Evolutionary conservation across 1,140 invertebrate genomes (phyloP).

Genomic region (Bombus breviceps): DNA sequence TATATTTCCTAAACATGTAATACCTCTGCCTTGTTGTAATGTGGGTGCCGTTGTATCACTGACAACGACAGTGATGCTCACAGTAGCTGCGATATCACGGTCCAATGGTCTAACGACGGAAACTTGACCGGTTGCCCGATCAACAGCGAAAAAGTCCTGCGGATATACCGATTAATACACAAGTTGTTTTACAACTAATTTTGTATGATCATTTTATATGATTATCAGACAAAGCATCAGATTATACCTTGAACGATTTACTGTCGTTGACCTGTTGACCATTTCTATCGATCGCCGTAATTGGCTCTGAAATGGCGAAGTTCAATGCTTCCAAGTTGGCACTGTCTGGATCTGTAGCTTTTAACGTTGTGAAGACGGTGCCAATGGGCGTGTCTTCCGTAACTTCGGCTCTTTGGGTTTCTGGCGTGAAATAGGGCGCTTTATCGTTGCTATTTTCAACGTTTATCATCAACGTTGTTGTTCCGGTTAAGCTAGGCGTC

Average conservation of each 20-base stretch:
- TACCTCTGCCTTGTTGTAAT: conserved; percentile 90
- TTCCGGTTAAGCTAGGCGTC: conserved; percentile 90
- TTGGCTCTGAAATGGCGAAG: conserved; percentile 88
- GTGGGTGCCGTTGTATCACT: conserved; percentile 91
- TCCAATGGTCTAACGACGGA: conserved; percentile 86
- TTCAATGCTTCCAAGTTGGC: conserved; percentile 86
- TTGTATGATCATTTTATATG: too few species aligned
- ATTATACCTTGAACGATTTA: conserved; percentile 76
- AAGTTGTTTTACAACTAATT: too few species aligned
- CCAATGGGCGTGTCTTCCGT: conserved; percentile 90
- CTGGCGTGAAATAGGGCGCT: conserved; percentile 92
- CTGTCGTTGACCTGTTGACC: conserved; percentile 87
- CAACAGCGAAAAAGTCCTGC: conserved; percentile 89
- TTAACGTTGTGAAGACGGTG: conserved; percentile 88
- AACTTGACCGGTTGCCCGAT: conserved; percentile 88
- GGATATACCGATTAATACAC: conserved; percentile 64
- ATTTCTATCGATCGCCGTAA: conserved; percentile 91
- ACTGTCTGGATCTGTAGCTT: conserved; percentile 92
- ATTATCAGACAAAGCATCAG: neutral
- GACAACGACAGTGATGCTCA: conserved; percentile 90
- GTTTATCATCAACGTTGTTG: conserved; percentile 89
- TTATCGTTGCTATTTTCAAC: conserved; percentile 95
- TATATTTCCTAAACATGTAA: neutral
- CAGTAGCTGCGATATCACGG: conserved; percentile 88
- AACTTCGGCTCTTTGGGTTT: conserved; percentile 91